Evolutionary conservation across 2,888 invertebrate species (phyloP).

Genomic region (Troglohyphantes excavatus): DNA sequence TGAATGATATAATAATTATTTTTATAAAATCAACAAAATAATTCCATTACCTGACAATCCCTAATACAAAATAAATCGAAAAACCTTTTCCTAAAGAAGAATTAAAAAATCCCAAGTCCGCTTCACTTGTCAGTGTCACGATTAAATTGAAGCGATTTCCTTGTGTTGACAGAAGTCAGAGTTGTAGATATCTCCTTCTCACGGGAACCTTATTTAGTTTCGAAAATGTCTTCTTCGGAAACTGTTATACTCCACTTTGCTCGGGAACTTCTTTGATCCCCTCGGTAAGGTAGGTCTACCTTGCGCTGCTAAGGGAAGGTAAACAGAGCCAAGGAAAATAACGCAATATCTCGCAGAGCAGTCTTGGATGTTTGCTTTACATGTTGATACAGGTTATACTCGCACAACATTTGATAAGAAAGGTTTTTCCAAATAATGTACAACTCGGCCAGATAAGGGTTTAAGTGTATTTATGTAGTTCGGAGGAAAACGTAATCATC

Average conservation of each 20-base stretch:
- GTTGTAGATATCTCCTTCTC: background rate
- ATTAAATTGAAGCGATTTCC: background rate
- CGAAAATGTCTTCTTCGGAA: background rate
- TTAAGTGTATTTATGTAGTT: background rate
- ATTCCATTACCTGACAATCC: too few relatives aligned
- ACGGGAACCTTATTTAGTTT: background rate
- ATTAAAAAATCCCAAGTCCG: background rate
- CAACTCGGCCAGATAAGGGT: slow-evolving; percentile 1
- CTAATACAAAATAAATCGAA: too few relatives aligned
- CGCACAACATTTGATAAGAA: slow-evolving; percentile 44
- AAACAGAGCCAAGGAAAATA: slow-evolving; percentile 37
- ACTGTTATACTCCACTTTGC: background rate
- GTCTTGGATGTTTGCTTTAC: slow-evolving; percentile 22
- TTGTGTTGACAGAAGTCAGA: background rate
- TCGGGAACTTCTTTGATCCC: background rate
- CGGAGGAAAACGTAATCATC: background rate
- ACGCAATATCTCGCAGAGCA: background rate
- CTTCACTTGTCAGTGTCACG: background rate
- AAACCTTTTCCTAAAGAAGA: too few relatives aligned
- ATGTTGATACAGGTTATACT: slow-evolving; percentile 38
- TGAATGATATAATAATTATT: too few relatives aligned
- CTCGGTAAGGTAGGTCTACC: slow-evolving; percentile 17
- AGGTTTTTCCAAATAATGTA: slow-evolving; percentile 44
- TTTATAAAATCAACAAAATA: too few relatives aligned
- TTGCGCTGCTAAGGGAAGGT: slow-evolving; percentile 23